Evolutionary conservation across 2,113 vertebrate genomes (phyloP).

Genomic region (Scortum barcoo): DNA sequence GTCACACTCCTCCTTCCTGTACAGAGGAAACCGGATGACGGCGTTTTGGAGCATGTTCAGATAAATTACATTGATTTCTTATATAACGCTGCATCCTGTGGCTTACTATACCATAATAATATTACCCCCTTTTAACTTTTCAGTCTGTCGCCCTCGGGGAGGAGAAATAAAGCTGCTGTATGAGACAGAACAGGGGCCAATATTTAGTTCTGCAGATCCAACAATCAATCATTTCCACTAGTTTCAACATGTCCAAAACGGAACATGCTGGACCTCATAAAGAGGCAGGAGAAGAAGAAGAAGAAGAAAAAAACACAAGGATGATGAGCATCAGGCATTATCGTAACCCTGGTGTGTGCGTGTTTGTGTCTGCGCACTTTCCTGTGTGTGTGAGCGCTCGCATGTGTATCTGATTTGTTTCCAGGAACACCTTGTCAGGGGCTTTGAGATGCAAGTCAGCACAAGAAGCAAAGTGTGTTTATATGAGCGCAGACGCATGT

Average conservation of each 20-base stretch:
- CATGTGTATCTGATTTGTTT: conserved; percentile 73
- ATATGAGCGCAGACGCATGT: conserved; percentile 72
- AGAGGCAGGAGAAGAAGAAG: conserved; percentile 2
- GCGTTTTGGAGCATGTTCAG: conserved; percentile 75
- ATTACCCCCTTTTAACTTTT: conserved; percentile 83
- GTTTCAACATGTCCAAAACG: conserved; percentile 79
- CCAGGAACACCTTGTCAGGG: conserved; percentile 80
- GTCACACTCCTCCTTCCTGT: conserved; percentile 80
- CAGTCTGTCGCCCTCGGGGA: conserved; percentile 69
- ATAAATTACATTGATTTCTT: conserved; percentile 84
- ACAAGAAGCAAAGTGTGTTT: conserved; percentile 84
- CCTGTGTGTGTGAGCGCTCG: conserved; percentile 33
- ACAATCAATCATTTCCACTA: conserved; percentile 77
- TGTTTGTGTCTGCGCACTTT: conserved; percentile 26
- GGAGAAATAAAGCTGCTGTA: conserved; percentile 58
- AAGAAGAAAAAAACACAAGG: conserved; percentile 9
- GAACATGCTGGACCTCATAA: conserved; percentile 68
- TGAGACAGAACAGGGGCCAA: conserved; percentile 75
- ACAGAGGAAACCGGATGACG: conserved; percentile 80
- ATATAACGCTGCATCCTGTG: conserved; percentile 77
- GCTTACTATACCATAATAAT: conserved; percentile 79
- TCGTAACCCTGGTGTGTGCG: conserved; percentile 22
- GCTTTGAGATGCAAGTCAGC: conserved; percentile 85
- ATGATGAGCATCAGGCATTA: conserved; percentile 60
- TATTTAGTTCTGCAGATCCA: conserved; percentile 72